Conservation (phyloP, 2,888 invertebrate genomes). For the Xestia c-nigrum region DNA sequence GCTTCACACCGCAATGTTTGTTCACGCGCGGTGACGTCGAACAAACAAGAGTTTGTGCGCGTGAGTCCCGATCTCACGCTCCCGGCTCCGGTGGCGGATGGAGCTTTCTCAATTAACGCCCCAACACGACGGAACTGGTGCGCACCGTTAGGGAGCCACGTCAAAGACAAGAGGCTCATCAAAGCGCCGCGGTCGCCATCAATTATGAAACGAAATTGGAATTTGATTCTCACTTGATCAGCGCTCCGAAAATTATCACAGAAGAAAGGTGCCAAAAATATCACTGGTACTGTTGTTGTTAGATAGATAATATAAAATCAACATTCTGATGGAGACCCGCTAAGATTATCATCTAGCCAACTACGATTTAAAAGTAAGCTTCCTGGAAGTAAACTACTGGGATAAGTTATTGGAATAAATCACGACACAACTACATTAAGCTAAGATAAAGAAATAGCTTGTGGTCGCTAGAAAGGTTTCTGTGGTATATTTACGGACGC, state of each 20-base stretch:
- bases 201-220: conserved; percentile 51
- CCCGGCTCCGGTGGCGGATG: conserved; percentile 63
- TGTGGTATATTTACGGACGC: conserved; percentile 45
- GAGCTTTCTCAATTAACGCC: conserved; percentile 80
- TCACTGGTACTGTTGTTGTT: conserved; percentile 53
- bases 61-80: conserved; percentile 72
- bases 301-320: conserved; percentile 62
- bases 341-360: conserved; percentile 66
- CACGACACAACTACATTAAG: conserved; percentile 65
- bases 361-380: conserved; percentile 66
- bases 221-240: conserved; percentile 51
- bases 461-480: conserved; percentile 57
- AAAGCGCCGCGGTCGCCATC: conserved; percentile 44
- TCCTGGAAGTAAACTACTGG: conserved; percentile 62
- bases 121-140: conserved; percentile 57
- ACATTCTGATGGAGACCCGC: conserved; percentile 56
- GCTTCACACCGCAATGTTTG: conserved; percentile 77
- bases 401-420: conserved; percentile 70
- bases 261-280: conserved; percentile 42
- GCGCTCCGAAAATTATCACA: conserved; percentile 35
- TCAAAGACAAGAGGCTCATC: conserved; percentile 54
- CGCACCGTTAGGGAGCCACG: conserved; percentile 65
- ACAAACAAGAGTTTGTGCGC: conserved; percentile 70
- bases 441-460: conserved; percentile 69
- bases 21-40: conserved; percentile 71